A percentile compares a stretch with the other conserved stretches of the same genome.
These are phyloP conservation scores for Ptychoptera albimana DNA, from an alignment of 2,888 invertebrate species.

Conservation along the genomic window DNA sequence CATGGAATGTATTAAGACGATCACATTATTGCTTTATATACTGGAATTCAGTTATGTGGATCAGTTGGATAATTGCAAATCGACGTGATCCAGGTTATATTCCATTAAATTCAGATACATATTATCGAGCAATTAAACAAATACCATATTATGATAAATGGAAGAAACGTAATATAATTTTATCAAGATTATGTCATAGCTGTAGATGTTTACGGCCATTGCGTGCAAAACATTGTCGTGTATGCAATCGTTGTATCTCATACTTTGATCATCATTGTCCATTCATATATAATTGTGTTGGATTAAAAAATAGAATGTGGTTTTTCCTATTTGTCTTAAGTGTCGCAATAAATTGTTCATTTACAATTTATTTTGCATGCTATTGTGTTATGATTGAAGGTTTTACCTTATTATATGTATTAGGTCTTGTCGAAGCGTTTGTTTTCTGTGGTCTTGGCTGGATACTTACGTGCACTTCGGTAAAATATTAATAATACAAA, in stretches of 20 bases:
- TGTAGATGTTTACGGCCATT: constrained; percentile 76
- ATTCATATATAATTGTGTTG: constrained; percentile 90
- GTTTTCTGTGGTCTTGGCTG: constrained; percentile 74
- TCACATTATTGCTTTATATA: constrained; percentile 83
- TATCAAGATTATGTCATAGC: constrained; percentile 77
- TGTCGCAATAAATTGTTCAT: constrained; percentile 73
- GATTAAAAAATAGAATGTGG: constrained; percentile 82
- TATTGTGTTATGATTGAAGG: constrained; percentile 74
- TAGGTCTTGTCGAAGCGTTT: constrained; percentile 67
- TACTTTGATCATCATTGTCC: constrained; percentile 94
- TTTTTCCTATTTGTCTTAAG: constrained; percentile 81
- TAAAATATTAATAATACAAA: constrained; percentile 35
- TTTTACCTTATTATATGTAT: constrained; percentile 67
- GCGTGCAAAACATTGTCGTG: constrained; percentile 81
- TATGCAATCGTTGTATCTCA: constrained; percentile 76
- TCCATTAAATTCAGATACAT: constrained; percentile 76
- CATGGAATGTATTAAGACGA: constrained; percentile 73
- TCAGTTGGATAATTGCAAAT: constrained; percentile 80
- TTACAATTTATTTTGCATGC: constrained; percentile 75
- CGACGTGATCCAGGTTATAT: constrained; percentile 81
- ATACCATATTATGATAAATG: constrained; percentile 87
- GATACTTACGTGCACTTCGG: constrained; percentile 77
- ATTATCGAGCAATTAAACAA: constrained; percentile 78
- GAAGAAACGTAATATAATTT: constrained; percentile 68
- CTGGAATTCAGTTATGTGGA: constrained; percentile 86